Evolutionary conservation across 2,797 vertebrate genomes (phyloP).

Genomic region (Leptoclinus maculatus): DNA sequence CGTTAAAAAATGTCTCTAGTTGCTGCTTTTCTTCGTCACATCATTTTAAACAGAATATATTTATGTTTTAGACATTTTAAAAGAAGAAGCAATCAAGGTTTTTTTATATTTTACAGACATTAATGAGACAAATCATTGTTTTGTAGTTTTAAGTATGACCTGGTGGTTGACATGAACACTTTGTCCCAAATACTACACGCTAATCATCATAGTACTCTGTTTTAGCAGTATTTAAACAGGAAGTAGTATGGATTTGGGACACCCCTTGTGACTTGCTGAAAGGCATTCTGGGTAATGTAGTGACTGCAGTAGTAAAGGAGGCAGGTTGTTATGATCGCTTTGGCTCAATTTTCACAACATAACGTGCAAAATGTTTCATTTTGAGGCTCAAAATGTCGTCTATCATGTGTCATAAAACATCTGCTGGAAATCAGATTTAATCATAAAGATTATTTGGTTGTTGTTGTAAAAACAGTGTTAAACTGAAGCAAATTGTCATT

Average conservation of each 20-base stretch:
- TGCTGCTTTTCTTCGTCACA: neutral
- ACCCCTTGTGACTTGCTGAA: neutral
- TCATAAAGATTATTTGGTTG: neutral
- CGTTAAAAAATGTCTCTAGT: neutral
- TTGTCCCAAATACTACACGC: neutral
- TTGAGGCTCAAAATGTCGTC: neutral
- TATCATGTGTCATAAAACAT: no score
- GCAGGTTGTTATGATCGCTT: neutral
- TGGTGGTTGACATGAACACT: neutral
- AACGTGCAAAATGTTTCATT: neutral
- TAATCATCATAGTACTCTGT: neutral
- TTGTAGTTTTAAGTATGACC: neutral
- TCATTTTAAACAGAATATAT: neutral
- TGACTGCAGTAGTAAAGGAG: neutral
- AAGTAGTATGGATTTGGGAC: neutral
- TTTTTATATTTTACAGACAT: neutral
- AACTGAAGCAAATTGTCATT: neutral
- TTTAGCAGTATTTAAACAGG: neutral
- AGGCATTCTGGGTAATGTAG: conserved; percentile 49
- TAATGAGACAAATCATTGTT: neutral
- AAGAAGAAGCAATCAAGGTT: neutral
- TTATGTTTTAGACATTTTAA: neutral
- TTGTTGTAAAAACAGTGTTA: neutral
- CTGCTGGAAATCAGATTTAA: no score
- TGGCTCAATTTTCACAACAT: neutral